Conservation (phyloP, 2,888 invertebrate genomes). For the Masnerella sp. region DNA sequence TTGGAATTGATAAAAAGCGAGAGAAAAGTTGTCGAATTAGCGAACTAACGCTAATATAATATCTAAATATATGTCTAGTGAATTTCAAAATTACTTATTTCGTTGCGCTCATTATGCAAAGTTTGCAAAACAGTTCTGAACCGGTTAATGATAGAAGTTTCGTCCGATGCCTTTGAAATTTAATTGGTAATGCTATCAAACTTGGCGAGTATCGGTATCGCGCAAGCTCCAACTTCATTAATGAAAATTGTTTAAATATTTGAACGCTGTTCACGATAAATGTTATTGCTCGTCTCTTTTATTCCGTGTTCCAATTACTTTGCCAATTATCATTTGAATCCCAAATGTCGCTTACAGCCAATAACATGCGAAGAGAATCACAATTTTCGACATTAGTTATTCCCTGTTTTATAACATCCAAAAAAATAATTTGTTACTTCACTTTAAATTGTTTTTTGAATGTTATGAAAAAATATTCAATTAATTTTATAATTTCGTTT, state of each 20-base stretch:
- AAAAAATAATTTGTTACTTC: no score
- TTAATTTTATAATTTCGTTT: no score
- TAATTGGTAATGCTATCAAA: constrained; percentile 26
- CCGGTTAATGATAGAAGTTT: constrained; percentile 24
- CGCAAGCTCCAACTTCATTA: constrained; percentile 9
- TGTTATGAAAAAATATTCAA: no score
- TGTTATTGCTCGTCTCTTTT: not conserved
- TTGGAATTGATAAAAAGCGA: not conserved
- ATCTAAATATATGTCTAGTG: not conserved
- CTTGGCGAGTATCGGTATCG: constrained; percentile 12
- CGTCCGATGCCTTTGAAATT: constrained; percentile 18
- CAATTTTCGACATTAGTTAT: no score
- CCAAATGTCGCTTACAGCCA: not conserved
- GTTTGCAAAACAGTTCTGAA: constrained; percentile 17
- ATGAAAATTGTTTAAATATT: constrained; percentile 30
- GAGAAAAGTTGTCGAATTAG: no score
- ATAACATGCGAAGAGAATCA: not conserved
- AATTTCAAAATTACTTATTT: constrained; percentile 21
- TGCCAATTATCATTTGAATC: not conserved
- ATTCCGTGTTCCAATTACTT: not conserved
- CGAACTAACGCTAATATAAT: no score
- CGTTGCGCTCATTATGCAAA: constrained; percentile 11
- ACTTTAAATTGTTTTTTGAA: no score
- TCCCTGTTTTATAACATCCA: no score
- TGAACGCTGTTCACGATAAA: constrained; percentile 4